Conservation (phyloP, 2,888 invertebrate species). For the Ametastegia equiseti region DNA sequence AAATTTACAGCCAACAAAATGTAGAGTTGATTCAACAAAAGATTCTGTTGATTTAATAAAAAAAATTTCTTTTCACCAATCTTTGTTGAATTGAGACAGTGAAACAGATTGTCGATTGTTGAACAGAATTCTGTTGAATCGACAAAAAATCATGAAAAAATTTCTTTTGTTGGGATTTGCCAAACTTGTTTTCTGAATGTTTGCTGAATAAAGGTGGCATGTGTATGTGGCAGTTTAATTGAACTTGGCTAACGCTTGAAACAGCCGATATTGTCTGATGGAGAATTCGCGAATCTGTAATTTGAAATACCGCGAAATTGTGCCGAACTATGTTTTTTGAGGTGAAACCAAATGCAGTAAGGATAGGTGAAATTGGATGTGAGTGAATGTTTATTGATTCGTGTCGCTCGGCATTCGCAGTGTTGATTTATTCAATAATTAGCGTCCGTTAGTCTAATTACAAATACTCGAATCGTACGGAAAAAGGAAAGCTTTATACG, state of each 20-base stretch:
- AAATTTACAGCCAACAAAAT: too few species aligned
- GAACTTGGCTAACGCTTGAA: not conserved
- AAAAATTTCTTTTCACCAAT: too few species aligned
- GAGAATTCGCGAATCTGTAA: not conserved
- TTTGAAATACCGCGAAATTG: not conserved
- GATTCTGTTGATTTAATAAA: too few species aligned
- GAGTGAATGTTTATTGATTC: too few species aligned
- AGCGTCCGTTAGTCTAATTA: not conserved
- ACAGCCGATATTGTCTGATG: not conserved
- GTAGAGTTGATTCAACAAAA: too few species aligned
- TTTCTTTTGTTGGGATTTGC: not conserved
- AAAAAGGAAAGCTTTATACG: not conserved
- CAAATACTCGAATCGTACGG: not conserved
- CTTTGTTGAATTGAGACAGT: too few species aligned
- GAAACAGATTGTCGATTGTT: too few species aligned
- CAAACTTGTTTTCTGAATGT: not conserved
- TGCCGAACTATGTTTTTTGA: not conserved
- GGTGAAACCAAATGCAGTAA: too few species aligned
- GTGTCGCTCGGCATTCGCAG: not conserved
- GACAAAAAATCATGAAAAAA: too few species aligned
- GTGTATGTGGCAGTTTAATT: not conserved
- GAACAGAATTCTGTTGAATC: too few species aligned
- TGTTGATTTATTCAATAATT: not conserved
- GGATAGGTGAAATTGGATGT: too few species aligned
- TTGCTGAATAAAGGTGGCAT: not conserved